Base-by-base conservation (phyloP, 2,113 vertebrate species). In the Fukomys damarensis region DNA sequence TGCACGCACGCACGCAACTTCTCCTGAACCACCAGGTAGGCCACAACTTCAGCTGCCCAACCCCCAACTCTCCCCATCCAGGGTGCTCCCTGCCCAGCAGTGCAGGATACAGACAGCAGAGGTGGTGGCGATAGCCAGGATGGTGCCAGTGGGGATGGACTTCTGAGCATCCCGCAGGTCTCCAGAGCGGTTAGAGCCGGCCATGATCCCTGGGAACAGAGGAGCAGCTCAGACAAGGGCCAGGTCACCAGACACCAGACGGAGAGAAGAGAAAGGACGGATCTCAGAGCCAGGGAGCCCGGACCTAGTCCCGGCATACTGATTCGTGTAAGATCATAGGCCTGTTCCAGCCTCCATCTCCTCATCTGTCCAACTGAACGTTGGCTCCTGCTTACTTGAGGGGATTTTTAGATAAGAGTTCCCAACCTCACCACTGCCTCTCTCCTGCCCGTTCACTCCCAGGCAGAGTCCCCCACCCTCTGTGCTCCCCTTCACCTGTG, bases 111-210 rank as follows among this genome's bases (percentile, higher is more conserved):
- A 99, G 98, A 99, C 99, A 0, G 99, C 97, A 7, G 99, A 99
- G 63, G 99, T 99, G 98, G 99, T 99, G 98, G 99, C 99, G 2
- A 99, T 99, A 97, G 99, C 99, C 97, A 99, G 98, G 96, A 99
- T 99, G 96, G 99, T 99, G 94, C 99, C 99, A 0, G 99, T 98
- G 70, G 99, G 99, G 95, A 99, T 99, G 12, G 99, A 99, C 97
- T 99, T 99, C 98, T 99, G 99, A 26, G 99, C 99, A 20, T 99
- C 99, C n/a, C 99, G 98, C 94, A 99, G 98, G 96, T 99, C 99
- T 95, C 99, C 99, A 0, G 99, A 99, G 91, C 99, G 99, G 98
- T 99, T 99, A 54, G 99, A 99, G 61, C 99, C 99, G 22, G 99
- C 99, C 99, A 99, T 99, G 98, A 99, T 99, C 46, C 99, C 99